A percentile compares a stretch with the other conserved stretches of the same genome.
Evolutionary conservation across 2,113 vertebrate species (phyloP).

Genomic region (Hiodon alosoides): DNA sequence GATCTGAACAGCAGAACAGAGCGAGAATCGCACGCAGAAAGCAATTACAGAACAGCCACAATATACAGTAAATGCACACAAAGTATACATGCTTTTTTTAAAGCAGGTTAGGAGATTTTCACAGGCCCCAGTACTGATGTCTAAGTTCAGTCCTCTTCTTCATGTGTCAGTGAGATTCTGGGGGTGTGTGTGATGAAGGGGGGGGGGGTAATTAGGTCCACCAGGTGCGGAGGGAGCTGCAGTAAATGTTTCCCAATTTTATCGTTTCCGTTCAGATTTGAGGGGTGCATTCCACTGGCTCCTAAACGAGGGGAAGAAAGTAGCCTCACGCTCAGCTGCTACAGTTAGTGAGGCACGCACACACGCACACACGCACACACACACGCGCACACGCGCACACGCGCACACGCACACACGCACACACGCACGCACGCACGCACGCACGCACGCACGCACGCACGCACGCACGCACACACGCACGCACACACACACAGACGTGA

Average conservation of each 20-base stretch:
- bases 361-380: not conserved
- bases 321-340: constrained; percentile 28
- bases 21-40: too few relatives aligned
- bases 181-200: not conserved
- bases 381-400: constrained; percentile 18
- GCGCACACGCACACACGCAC: constrained; percentile 1
- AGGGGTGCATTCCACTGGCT: constrained; percentile 65
- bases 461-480: too few relatives aligned
- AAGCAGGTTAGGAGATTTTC: too few relatives aligned
- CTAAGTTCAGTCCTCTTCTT: too few relatives aligned
- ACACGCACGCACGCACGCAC: constrained; percentile 11
- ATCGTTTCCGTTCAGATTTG: constrained; percentile 82
- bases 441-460: not conserved
- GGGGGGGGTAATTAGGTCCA: constrained; percentile 67
- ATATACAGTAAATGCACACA: too few relatives aligned
- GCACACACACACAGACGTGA: not conserved
- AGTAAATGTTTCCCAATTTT: constrained; percentile 84
- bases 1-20: too few relatives aligned
- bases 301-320: constrained; percentile 63
- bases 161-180: too few relatives aligned
- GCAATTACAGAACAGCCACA: too few relatives aligned
- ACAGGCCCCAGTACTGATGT: too few relatives aligned
- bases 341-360: constrained; percentile 22
- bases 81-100: too few relatives aligned
- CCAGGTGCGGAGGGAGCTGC: constrained; percentile 76